Percentiles rank a stretch among this genome's conserved stretches.
phyloP scores from a whole-genome alignment of 2,113 vertebrate species.

The Etheostoma spectabile region DNA sequence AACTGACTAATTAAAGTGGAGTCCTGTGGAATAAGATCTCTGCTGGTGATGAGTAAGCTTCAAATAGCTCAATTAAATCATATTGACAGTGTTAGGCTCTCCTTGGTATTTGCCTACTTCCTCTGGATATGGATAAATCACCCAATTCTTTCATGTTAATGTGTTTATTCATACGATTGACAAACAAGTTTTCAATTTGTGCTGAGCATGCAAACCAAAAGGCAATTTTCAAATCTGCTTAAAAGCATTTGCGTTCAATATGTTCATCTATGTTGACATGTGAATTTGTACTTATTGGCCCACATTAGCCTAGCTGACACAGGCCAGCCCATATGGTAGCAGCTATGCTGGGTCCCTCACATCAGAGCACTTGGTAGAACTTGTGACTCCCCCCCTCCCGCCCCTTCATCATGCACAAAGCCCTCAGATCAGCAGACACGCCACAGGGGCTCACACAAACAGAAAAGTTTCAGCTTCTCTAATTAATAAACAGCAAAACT shows the following conservation, averaged over 20 bases:
- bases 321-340: constrained; percentile 61
- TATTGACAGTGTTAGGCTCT: constrained; percentile 50
- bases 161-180: constrained; percentile 38
- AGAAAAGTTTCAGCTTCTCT: constrained; percentile 63
- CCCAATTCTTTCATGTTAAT: constrained; percentile 45
- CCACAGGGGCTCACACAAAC: constrained; percentile 58
- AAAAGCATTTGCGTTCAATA: constrained; percentile 68
- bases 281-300: constrained; percentile 46
- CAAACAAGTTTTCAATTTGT: constrained; percentile 26
- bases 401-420: constrained; percentile 45
- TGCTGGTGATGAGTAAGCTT: constrained; percentile 76
- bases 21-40: constrained; percentile 79
- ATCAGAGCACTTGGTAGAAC: constrained; percentile 53
- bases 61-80: constrained; percentile 79
- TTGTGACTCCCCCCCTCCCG: constrained; percentile 42
- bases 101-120: constrained; percentile 63
- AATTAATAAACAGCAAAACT: constrained; percentile 79
- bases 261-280: constrained; percentile 41
- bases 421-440: constrained; percentile 53
- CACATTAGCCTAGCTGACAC: constrained; percentile 47
- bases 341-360: constrained; percentile 59
- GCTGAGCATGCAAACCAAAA: constrained; percentile 34
- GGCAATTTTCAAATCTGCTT: constrained; percentile 18
- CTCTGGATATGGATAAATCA: constrained; percentile 36
- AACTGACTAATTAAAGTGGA: constrained; percentile 81